Percentiles rank a stretch among this genome's conserved stretches.
Conservation (phyloP, 2,797 vertebrate species). For the Labeo calbasu region DNA sequence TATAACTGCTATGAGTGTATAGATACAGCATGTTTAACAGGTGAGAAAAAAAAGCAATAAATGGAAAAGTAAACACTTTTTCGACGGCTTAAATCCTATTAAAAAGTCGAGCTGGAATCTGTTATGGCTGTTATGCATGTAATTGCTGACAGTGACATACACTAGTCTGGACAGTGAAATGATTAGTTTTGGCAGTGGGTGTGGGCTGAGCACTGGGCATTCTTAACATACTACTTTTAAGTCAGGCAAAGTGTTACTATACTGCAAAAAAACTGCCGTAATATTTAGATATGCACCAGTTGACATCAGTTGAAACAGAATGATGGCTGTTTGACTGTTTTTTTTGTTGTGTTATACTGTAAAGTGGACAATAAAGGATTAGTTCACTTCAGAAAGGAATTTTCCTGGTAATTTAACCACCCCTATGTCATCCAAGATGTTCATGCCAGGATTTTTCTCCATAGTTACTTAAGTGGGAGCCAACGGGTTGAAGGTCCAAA, state of each 20-base stretch:
- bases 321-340: background rate
- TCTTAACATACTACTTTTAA: background rate
- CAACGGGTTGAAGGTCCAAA: too few relatives aligned
- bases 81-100: constrained; percentile 34
- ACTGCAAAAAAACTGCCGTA: background rate
- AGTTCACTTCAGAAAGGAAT: too few relatives aligned
- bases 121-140: constrained; percentile 36
- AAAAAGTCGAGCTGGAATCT: constrained; percentile 23
- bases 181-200: constrained; percentile 18
- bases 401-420: too few relatives aligned
- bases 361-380: too few relatives aligned
- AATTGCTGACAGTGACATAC: constrained; percentile 42
- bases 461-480: too few relatives aligned
- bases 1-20: background rate
- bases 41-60: constrained; percentile 6
- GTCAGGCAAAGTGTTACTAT: constrained; percentile 10
- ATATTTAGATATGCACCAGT: background rate
- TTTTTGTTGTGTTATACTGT: background rate
- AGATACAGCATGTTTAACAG: constrained; percentile 21
- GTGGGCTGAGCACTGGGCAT: background rate
- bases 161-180: constrained; percentile 35
- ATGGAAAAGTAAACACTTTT: constrained; percentile 39
- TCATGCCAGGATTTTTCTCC: too few relatives aligned
- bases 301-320: background rate
- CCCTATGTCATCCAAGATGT: too few relatives aligned